These are phyloP conservation scores for Ennomos fuscantarius DNA, from an alignment of 2,888 invertebrate genomes.

Conservation along the genomic window DNA sequence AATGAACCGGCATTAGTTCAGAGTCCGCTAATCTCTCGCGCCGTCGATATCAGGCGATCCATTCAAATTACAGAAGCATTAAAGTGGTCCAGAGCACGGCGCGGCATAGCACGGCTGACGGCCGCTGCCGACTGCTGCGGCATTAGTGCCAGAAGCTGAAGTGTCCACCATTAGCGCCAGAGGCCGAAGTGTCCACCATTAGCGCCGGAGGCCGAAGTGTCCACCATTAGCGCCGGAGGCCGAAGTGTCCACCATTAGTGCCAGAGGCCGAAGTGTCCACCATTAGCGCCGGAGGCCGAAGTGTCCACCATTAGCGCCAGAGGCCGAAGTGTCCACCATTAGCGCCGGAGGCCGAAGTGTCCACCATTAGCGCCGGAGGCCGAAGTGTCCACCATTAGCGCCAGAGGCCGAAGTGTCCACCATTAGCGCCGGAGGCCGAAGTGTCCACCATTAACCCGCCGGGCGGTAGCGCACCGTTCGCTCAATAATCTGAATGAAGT, in stretches of 20 bases:
- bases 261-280: too few relatives aligned
- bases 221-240: conserved; percentile 2
- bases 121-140: too few relatives aligned
- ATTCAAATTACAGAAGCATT: conserved; percentile 3
- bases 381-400: conserved; percentile 11
- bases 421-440: conserved; percentile 6
- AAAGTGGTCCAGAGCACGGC: neutral
- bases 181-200: too few relatives aligned
- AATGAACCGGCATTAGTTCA: conserved; percentile 11
- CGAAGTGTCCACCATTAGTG: conserved; percentile 10
- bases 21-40: conserved; percentile 7
- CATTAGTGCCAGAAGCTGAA: too few relatives aligned
- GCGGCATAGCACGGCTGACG: neutral
- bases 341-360: neutral
- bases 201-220: neutral
- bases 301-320: conserved; percentile 1
- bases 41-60: conserved; percentile 9
- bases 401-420: neutral
- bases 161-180: conserved; percentile 5
- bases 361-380: too few relatives aligned
- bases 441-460: conserved; percentile 3
- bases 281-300: conserved; percentile 1
- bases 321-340: too few relatives aligned
- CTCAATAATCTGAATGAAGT: conserved; percentile 33
- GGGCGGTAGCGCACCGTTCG: conserved; percentile 21